These are phyloP conservation scores for Rhegmatorhina hoffmannsi DNA, from an alignment of 2,113 vertebrate genomes.

Conservation along the genomic window DNA sequence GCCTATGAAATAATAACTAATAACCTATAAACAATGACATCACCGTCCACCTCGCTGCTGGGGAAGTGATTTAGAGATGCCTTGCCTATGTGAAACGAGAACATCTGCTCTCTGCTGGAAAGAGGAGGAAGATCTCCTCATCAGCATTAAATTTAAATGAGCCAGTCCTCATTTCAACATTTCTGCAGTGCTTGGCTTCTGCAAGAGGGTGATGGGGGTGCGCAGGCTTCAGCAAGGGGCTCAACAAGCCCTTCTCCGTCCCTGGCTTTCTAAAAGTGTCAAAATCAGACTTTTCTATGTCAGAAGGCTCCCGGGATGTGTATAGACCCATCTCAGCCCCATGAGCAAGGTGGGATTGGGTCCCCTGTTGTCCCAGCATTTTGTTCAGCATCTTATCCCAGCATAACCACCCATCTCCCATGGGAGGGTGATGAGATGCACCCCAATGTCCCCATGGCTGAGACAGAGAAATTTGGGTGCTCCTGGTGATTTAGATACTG, in stretches of 20 bases:
- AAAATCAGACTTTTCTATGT: neutral
- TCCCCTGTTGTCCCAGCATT: neutral
- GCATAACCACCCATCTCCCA: neutral
- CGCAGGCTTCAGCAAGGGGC: neutral
- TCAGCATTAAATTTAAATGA: slow-evolving; percentile 77
- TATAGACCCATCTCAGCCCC: accelerated
- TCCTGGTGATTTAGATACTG: neutral
- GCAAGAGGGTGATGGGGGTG: slow-evolving; percentile 35
- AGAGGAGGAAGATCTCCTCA: slow-evolving; percentile 69
- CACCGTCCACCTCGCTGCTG: slow-evolving; percentile 3
- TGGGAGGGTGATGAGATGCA: accelerated
- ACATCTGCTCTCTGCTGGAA: slow-evolving; percentile 73
- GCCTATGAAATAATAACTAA: slow-evolving; percentile 35
- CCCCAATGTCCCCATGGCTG: accelerated
- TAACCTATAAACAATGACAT: slow-evolving; percentile 54
- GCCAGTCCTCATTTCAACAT: slow-evolving; percentile 60
- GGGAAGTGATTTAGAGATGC: slow-evolving; percentile 60
- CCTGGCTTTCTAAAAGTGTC: neutral
- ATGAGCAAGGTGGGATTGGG: accelerated
- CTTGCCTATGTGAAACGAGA: neutral
- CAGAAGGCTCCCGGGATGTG: accelerated
- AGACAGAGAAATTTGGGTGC: neutral
- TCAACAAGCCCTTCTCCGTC: neutral
- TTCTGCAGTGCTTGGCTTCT: slow-evolving; percentile 22
- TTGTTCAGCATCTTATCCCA: neutral